Base-by-base conservation (phyloP, 2,797 vertebrate genomes). In the Anolis apletophallus region DNA sequence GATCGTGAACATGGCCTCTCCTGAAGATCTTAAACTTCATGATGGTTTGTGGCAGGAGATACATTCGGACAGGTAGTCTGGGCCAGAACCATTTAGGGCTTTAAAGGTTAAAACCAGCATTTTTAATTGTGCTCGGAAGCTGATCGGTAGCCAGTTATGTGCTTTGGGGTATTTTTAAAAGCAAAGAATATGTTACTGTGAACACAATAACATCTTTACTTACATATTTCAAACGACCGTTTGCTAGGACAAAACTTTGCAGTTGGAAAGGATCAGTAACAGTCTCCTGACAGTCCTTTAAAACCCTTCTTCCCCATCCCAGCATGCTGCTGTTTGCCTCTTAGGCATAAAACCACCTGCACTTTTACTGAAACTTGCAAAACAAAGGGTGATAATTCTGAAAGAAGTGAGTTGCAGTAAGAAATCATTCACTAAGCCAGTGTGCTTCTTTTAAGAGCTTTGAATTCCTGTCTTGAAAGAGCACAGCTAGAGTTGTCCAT, bases 341-440 rank as follows among this genome's bases (percentile, higher is more conserved):
- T 0, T 23, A 0, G 40, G 1, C 1, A 0, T 10, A 69, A 16
- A 80, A 52, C 34, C 40, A 81, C 84, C 50, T 91, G 29, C 14
- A 17, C 69, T 90, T 92, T 77, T 84, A 80, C 34, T 50, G 79
- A 17, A 55, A 80, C 54, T 72, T 82, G 74, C 71, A 84, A 72
- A 84, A 26, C 21, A 61, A 64, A 6, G 17, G 52, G 2, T 16
- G 34, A 64, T 74, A 23, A 86, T 55, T 86, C 61, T n/a, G 50
- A 36, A 14, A 23, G 1, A 57, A 46, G 26, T 59, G 36, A 10
- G 75, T 87, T 55, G 86, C 23, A 2, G 32, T 82, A 52, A 72
- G 74, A 77, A 69, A 50, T 85, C 52, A 71, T 83, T 16, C 40
- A 16, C 23, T 50, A 59, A n/a, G 55, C 64, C 75, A n/a, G 10